A percentile compares a stretch with the other conserved stretches of the same genome.
Evolutionary conservation across 2,888 invertebrate genomes (phyloP).

Genomic region (Athripsodes cinereus): DNA sequence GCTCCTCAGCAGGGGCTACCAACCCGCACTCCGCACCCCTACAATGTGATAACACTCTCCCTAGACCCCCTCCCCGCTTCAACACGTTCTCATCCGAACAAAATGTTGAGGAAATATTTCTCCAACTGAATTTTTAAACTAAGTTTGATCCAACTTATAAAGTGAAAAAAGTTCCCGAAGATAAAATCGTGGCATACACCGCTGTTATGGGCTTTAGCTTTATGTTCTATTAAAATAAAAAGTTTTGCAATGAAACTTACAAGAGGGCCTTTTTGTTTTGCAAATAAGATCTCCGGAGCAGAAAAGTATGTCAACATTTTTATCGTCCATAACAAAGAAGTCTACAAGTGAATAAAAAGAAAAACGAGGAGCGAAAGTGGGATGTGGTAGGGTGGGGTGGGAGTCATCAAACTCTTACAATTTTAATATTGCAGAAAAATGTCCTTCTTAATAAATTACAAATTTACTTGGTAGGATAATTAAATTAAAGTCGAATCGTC

Average conservation of each 20-base stretch:
- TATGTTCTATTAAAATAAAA: neutral
- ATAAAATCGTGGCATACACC: neutral
- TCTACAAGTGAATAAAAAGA: neutral
- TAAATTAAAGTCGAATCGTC: too few relatives aligned
- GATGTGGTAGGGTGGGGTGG: too few relatives aligned
- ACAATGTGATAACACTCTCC: neutral
- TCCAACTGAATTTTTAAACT: neutral
- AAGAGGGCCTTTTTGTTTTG: neutral
- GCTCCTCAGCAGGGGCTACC: too few relatives aligned
- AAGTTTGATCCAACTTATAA: neutral
- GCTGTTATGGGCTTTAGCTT: neutral
- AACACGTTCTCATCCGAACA: neutral
- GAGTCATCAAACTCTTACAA: too few relatives aligned
- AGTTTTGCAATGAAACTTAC: neutral
- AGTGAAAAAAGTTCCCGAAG: neutral
- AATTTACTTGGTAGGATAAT: too few relatives aligned
- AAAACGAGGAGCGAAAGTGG: neutral
- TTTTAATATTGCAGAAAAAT: too few relatives aligned
- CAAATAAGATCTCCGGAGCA: neutral
- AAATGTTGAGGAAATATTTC: neutral
- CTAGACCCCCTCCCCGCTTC: neutral
- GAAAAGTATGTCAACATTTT: neutral
- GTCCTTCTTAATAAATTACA: too few relatives aligned
- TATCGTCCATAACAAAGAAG: neutral
- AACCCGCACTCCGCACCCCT: too few relatives aligned